A percentile compares a stretch with the other conserved stretches of the same genome.
Evolutionary conservation across 1,140 invertebrate species (phyloP).

Genomic region (Drosophila asahinai): DNA sequence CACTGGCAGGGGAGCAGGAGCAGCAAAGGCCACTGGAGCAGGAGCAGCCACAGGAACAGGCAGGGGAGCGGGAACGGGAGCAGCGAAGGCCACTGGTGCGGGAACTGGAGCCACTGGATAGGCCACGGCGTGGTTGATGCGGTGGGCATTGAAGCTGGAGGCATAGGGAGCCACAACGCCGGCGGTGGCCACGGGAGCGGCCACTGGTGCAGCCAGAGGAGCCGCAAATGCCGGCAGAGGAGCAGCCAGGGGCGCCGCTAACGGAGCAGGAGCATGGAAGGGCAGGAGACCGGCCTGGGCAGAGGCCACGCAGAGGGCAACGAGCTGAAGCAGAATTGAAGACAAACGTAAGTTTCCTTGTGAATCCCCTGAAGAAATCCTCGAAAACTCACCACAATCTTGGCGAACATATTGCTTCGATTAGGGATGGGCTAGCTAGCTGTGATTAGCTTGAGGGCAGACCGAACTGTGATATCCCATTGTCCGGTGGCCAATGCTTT

Average conservation of each 20-base stretch:
- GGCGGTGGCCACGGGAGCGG: constrained; percentile 60
- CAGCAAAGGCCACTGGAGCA: constrained; percentile 50
- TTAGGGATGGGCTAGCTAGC: constrained; percentile 12
- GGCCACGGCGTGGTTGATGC: constrained; percentile 87
- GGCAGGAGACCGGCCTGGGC: constrained; percentile 75
- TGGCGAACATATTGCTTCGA: constrained; percentile 72
- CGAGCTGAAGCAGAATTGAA: constrained; percentile 45
- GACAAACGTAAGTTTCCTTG: constrained; percentile 5
- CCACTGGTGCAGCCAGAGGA: constrained; percentile 70
- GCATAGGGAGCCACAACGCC: constrained; percentile 86
- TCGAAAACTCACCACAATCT: constrained; percentile 66
- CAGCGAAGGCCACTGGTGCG: constrained; percentile 67
- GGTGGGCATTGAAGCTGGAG: constrained; percentile 87
- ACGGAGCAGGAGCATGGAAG: constrained; percentile 60
- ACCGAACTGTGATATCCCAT: constrained; percentile 56
- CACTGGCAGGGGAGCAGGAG: constrained; percentile 52
- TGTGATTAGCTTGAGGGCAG: constrained; percentile 63
- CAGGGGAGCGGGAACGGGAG: constrained; percentile 49
- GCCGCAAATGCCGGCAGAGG: constrained; percentile 41
- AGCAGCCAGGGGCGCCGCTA: constrained; percentile 45
- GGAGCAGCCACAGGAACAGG: constrained; percentile 45
- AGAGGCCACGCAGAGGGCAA: constrained; percentile 72
- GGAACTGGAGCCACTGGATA: constrained; percentile 83
- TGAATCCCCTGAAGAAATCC: not conserved
- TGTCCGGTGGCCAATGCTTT: constrained; percentile 48